A percentile compares a stretch with the other conserved stretches of the same genome.
These are phyloP conservation scores for Remorina albescens DNA, from an alignment of 2,797 vertebrate genomes.

Conservation along the genomic window DNA sequence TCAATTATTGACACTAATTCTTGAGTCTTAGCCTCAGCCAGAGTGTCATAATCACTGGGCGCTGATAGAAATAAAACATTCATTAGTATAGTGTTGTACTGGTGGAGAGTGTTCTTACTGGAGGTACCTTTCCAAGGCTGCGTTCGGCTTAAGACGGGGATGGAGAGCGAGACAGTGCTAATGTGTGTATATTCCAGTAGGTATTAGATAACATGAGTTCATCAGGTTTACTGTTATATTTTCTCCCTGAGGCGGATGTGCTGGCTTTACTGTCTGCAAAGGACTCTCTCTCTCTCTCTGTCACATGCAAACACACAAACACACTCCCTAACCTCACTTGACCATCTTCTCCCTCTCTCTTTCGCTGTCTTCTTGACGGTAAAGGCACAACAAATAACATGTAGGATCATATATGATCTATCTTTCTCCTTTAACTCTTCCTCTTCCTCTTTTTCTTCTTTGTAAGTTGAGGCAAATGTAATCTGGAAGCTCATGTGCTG, in stretches of 20 bases:
- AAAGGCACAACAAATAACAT: conserved; percentile 59
- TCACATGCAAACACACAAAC: conserved; percentile 15
- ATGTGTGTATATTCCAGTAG: conserved; percentile 55
- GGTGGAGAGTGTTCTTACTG: conserved; percentile 55
- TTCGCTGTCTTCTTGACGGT: conserved; percentile 24
- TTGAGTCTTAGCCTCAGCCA: conserved; percentile 43
- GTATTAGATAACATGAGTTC: conserved; percentile 83
- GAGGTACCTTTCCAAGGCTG: conserved; percentile 39
- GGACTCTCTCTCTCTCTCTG: conserved; percentile 36
- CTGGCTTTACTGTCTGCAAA: conserved; percentile 64
- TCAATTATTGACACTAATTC: conserved; percentile 72
- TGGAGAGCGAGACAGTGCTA: background rate
- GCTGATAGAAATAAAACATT: conserved; percentile 63
- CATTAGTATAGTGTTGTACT: conserved; percentile 43
- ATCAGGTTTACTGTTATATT: conserved; percentile 78
- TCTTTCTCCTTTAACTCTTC: conserved; percentile 3
- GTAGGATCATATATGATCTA: conserved; percentile 54
- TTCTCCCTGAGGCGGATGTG: conserved; percentile 72
- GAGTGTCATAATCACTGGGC: conserved; percentile 54
- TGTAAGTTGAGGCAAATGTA: conserved; percentile 46
- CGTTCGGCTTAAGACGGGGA: conserved; percentile 36
- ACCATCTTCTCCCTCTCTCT: conserved; percentile 46
- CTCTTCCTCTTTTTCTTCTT: conserved; percentile 22
- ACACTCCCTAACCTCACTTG: conserved; percentile 60
- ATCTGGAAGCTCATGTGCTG: conserved; percentile 36